Evolutionary conservation across 2,797 vertebrate species (phyloP).

Genomic region (Carcharodon carcharias): DNA sequence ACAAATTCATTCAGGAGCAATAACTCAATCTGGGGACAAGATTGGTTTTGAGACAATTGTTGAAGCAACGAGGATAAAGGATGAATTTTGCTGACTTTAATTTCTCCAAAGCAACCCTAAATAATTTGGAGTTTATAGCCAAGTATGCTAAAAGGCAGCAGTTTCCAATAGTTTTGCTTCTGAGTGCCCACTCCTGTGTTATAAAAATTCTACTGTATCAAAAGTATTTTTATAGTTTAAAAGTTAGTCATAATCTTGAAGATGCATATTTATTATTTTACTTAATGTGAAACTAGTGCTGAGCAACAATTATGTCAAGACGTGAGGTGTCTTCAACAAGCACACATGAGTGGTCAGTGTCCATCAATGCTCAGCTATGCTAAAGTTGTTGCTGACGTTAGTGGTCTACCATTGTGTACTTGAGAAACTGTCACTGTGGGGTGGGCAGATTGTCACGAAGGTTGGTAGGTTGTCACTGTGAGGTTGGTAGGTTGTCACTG

Average conservation of each 20-base stretch:
- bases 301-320: background rate
- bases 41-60: background rate
- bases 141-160: background rate
- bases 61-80: background rate
- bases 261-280: background rate
- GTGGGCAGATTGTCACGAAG: background rate
- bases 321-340: background rate
- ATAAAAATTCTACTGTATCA: background rate
- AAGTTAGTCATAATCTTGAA: background rate
- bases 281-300: background rate
- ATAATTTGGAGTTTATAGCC: background rate
- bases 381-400: background rate
- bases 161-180: background rate
- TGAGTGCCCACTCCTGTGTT: background rate
- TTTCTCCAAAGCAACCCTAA: background rate
- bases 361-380: no score
- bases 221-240: background rate
- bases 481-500: no score
- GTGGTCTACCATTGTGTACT: background rate
- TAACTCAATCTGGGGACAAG: background rate
- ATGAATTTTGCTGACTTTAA: background rate
- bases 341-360: no score
- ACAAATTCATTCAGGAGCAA: background rate
- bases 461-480: no score
- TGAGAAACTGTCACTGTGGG: background rate